Conservation (phyloP, 35 echinoderm and acorn worm genomes). For the Diadema setosum region DNA sequence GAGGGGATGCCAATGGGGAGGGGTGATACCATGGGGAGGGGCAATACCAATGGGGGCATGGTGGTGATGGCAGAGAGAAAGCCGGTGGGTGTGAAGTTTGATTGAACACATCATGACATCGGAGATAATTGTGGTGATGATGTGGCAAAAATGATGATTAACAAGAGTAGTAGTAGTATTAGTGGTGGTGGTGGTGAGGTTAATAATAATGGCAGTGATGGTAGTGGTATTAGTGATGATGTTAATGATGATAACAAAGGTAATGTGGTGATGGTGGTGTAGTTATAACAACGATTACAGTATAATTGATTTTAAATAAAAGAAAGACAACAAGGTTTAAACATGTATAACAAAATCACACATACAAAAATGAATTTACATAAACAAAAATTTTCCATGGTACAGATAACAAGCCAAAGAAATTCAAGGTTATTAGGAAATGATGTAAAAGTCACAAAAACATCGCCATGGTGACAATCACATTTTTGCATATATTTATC, state of each 20-base stretch:
- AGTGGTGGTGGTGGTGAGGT: neutral
- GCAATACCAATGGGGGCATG: neutral
- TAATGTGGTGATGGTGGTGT: neutral
- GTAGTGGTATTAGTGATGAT: neutral
- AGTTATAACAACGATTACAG: neutral
- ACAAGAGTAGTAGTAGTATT: neutral
- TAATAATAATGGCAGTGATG: neutral
- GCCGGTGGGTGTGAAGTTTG: neutral
- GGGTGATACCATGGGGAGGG: neutral
- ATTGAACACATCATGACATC: neutral
- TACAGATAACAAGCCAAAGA: too few species aligned
- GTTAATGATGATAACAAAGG: neutral
- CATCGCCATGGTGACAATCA: too few species aligned
- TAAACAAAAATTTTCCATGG: too few species aligned
- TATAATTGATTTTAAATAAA: neutral
- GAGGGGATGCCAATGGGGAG: neutral
- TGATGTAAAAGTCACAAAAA: too few species aligned
- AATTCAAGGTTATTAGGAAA: too few species aligned
- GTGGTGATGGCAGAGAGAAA: neutral
- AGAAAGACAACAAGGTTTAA: neutral
- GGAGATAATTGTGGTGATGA: neutral
- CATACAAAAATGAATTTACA: neutral
- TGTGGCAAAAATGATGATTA: neutral
- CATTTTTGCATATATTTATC: too few species aligned
- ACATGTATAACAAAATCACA: neutral